A percentile compares a stretch with the other conserved stretches of the same genome.
Conservation (phyloP, 2,797 vertebrate genomes). For the Protosalanx chinensis region DNA sequence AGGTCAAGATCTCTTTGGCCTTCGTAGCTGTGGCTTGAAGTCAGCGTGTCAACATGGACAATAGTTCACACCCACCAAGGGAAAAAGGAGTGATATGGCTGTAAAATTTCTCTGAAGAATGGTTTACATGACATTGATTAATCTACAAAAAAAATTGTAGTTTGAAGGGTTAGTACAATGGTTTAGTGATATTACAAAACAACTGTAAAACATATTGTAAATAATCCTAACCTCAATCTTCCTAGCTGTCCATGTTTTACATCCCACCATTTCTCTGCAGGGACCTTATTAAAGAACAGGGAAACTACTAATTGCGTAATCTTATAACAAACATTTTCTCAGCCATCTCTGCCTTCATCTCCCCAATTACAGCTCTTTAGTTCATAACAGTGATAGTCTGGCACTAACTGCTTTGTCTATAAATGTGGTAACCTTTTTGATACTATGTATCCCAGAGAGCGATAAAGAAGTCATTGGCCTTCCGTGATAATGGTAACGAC, state of each 20-base stretch:
- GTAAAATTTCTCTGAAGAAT: background rate
- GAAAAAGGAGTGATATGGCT: background rate
- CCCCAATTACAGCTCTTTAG: constrained; percentile 67
- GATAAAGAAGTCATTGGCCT: constrained; percentile 65
- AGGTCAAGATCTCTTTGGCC: constrained; percentile 54
- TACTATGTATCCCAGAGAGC: constrained; percentile 38
- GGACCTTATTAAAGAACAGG: constrained; percentile 51
- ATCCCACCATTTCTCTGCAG: constrained; percentile 32
- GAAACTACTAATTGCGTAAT: constrained; percentile 40
- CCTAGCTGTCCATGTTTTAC: constrained; percentile 40
- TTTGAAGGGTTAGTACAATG: background rate
- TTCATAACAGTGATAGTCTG: constrained; percentile 63
- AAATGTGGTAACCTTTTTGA: constrained; percentile 65
- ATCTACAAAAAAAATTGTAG: no score
- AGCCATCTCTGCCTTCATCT: constrained; percentile 60
- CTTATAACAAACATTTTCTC: constrained; percentile 49
- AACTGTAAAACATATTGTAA: background rate
- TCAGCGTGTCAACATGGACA: constrained; percentile 27
- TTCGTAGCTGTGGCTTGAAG: constrained; percentile 41
- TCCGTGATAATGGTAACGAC: constrained; percentile 42
- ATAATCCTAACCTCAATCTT: background rate
- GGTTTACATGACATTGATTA: background rate
- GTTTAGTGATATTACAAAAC: background rate
- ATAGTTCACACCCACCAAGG: constrained; percentile 3
- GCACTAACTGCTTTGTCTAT: constrained; percentile 68